These are phyloP conservation scores for Philopotamus ludificatus DNA, from an alignment of 1,140 invertebrate species.

Conservation along the genomic window DNA sequence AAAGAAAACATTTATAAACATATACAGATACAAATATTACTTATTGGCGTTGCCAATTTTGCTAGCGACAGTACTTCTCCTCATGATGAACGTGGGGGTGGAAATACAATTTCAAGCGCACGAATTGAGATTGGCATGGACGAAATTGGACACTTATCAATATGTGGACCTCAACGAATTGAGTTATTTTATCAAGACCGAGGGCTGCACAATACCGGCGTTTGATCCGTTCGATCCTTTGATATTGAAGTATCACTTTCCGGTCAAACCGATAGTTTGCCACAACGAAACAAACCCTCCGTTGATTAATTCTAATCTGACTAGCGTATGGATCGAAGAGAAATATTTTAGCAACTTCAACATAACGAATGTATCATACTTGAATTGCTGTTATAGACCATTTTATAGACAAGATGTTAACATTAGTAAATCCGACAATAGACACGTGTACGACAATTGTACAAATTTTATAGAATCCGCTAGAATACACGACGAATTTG, in stretches of 20 bases:
- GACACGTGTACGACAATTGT: conserved; percentile 51
- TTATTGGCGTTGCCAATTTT: conserved; percentile 22
- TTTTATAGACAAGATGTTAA: conserved; percentile 58
- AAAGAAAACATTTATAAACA: conserved; percentile 18
- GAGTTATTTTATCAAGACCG: conserved; percentile 65
- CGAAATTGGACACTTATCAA: conserved; percentile 28
- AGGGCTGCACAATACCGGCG: conserved; percentile 76
- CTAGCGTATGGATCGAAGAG: conserved; percentile 58
- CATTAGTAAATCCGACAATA: conserved; percentile 47
- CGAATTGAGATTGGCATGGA: conserved; percentile 40
- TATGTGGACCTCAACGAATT: conserved; percentile 37
- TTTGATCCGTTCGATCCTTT: conserved; percentile 68
- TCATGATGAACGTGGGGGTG: conserved; percentile 32
- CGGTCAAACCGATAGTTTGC: conserved; percentile 47
- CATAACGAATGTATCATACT: conserved; percentile 48
- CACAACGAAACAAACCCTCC: conserved; percentile 49
- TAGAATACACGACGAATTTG: conserved; percentile 59
- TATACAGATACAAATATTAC: conserved; percentile 38
- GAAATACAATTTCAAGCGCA: conserved; percentile 34
- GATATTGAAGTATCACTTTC: conserved; percentile 50
- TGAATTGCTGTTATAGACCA: conserved; percentile 63
- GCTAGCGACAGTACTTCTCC: conserved; percentile 29
- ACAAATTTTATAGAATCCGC: conserved; percentile 49
- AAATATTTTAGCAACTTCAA: conserved; percentile 57
- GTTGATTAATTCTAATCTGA: conserved; percentile 63